Conservation (phyloP, 1,140 invertebrate species). For the Thaumatotibia leucotreta region DNA sequence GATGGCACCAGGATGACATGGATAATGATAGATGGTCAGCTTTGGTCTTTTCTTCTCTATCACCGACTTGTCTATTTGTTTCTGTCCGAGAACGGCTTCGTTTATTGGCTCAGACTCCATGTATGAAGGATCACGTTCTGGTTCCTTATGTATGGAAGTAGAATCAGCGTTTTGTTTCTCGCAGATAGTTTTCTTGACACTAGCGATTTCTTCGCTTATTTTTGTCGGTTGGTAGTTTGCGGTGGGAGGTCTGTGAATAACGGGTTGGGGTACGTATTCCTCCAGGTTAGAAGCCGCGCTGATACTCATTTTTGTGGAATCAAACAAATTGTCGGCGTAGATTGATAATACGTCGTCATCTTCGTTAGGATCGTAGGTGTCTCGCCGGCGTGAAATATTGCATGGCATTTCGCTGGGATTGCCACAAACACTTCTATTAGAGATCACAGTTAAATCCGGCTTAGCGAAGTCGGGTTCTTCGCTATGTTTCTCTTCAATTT, state of each 20-base stretch:
- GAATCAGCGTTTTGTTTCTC: conserved; percentile 52
- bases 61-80: neutral
- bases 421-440: conserved; percentile 15
- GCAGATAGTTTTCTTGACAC: conserved; percentile 30
- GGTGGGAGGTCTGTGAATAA: conserved; percentile 10
- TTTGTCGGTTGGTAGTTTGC: conserved; percentile 36
- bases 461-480: neutral
- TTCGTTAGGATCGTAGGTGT: conserved; percentile 24
- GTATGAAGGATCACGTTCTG: neutral
- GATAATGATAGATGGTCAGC: neutral
- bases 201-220: conserved; percentile 16
- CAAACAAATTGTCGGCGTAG: conserved; percentile 59
- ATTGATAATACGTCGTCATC: conserved; percentile 61
- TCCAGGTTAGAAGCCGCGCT: conserved; percentile 16
- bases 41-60: neutral
- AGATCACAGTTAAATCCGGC: neutral
- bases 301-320: conserved; percentile 33
- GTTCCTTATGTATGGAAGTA: conserved; percentile 33
- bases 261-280: conserved; percentile 37
- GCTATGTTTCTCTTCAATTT: neutral
- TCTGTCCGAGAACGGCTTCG: neutral
- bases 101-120: neutral
- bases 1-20: neutral
- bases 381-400: conserved; percentile 15
- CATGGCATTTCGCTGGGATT: conserved; percentile 2